Conservation (phyloP, 2,113 vertebrate species). For the Saimiri boliviensis region DNA sequence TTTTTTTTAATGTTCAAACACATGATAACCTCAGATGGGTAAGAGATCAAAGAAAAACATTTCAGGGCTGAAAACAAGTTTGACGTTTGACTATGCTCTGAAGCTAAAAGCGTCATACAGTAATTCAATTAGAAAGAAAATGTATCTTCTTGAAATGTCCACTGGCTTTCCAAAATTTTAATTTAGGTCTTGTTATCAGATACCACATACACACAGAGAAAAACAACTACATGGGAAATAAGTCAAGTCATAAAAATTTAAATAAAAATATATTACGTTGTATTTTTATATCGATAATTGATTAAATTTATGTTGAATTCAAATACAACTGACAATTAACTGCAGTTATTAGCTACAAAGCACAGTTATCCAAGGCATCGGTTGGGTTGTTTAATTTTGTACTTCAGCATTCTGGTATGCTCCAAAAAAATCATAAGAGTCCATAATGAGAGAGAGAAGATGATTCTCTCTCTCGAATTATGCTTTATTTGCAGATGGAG, state of each 20-base stretch:
- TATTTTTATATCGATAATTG: slow-evolving; percentile 21
- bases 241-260: background rate
- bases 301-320: slow-evolving; percentile 3
- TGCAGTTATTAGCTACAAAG: slow-evolving; percentile 13
- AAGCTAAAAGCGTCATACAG: slow-evolving; percentile 15
- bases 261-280: slow-evolving; percentile 7
- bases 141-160: background rate
- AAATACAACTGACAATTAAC: background rate
- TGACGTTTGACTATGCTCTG: background rate
- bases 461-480: background rate
- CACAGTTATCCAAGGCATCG: background rate
- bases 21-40: background rate
- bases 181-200: background rate
- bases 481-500: slow-evolving; percentile 34
- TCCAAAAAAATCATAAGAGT: slow-evolving; percentile 45
- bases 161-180: slow-evolving; percentile 18
- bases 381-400: slow-evolving; percentile 18
- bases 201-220: background rate
- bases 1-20: background rate
- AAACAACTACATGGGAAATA: background rate
- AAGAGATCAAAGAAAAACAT: slow-evolving; percentile 32
- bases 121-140: slow-evolving; percentile 27
- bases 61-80: background rate
- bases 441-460: background rate
- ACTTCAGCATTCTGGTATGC: slow-evolving; percentile 18